Evolutionary conservation across 2,113 vertebrate species (phyloP).

Genomic region (Nansenia antarctica): DNA sequence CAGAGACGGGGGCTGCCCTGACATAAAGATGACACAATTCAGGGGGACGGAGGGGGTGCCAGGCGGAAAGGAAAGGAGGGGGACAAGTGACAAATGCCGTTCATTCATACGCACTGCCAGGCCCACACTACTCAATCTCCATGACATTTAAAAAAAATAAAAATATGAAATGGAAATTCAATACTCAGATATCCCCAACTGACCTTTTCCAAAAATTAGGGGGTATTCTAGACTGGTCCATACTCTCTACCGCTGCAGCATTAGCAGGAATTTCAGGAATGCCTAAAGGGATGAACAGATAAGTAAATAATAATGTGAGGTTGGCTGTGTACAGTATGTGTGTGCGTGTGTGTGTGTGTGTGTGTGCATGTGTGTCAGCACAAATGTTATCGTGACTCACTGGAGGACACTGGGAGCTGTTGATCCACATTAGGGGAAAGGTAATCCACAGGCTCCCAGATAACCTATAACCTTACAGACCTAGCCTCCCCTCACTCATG

Average conservation of each 20-base stretch:
- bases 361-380: slow-evolving; percentile 41
- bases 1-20: slow-evolving; percentile 62
- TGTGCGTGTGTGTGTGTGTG: neutral
- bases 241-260: slow-evolving; percentile 35
- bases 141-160: slow-evolving; percentile 65
- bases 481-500: slow-evolving; percentile 21
- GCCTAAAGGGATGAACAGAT: slow-evolving; percentile 52
- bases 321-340: no score
- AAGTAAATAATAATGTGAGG: slow-evolving; percentile 47
- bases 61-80: slow-evolving; percentile 43
- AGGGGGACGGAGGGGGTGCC: slow-evolving; percentile 65
- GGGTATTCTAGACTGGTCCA: slow-evolving; percentile 44
- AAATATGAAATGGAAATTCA: slow-evolving; percentile 59
- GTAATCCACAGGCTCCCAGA: slow-evolving; percentile 64
- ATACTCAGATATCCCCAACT: slow-evolving; percentile 57
- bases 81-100: slow-evolving; percentile 59
- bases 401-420: slow-evolving; percentile 55
- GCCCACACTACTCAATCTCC: slow-evolving; percentile 66
- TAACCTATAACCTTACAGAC: slow-evolving; percentile 44
- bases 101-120: slow-evolving; percentile 62
- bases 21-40: slow-evolving; percentile 75
- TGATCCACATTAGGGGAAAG: slow-evolving; percentile 58
- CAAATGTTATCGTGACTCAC: slow-evolving; percentile 54
- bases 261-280: slow-evolving; percentile 45
- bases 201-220: slow-evolving; percentile 72